Conservation (phyloP, 2,113 vertebrate genomes). For the Nothoprocta perdicaria region DNA sequence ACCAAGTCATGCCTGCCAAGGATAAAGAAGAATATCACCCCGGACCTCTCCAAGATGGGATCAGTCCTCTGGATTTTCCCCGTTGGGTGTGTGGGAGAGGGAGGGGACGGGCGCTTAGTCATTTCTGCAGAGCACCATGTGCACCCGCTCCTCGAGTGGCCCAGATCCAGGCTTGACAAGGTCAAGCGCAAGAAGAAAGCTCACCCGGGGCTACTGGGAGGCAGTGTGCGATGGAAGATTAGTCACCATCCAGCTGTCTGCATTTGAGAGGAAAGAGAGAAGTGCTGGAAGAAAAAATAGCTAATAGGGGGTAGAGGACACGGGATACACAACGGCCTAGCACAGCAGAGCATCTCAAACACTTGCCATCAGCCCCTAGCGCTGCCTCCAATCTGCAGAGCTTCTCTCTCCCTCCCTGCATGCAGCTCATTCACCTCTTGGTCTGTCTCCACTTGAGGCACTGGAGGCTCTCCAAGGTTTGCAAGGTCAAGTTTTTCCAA, state of each 20-base stretch:
- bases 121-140: background rate
- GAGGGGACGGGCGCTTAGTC: accelerated
- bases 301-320: background rate
- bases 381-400: background rate
- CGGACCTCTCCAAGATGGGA: background rate
- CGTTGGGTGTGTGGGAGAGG: background rate
- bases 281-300: background rate
- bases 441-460: accelerated
- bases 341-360: background rate
- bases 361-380: background rate
- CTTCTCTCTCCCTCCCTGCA: background rate
- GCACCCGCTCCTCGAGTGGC: background rate
- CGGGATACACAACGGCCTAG: accelerated
- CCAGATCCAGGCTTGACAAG: background rate
- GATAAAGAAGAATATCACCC: background rate
- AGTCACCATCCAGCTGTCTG: constrained; percentile 44
- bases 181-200: constrained; percentile 25
- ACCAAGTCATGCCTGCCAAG: background rate
- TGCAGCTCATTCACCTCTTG: background rate
- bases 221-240: constrained; percentile 17
- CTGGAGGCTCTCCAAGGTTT: background rate
- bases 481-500: background rate
- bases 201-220: background rate
- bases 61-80: background rate
- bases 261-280: background rate